A percentile compares a stretch with the other conserved stretches of the same genome.
Conservation (phyloP, 1,140 invertebrate genomes). For the Mizuhopecten yessoensis region DNA sequence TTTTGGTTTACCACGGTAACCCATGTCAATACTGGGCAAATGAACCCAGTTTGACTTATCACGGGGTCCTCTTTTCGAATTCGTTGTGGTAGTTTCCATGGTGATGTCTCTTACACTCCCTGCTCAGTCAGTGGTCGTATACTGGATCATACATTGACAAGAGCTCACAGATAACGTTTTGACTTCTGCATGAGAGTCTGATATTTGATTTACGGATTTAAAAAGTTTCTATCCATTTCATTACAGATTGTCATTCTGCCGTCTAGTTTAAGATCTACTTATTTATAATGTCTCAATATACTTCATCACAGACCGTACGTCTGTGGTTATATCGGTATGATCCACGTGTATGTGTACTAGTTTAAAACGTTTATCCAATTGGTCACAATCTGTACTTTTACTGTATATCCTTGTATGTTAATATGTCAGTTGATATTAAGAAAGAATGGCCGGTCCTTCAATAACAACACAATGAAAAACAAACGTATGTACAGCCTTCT, state of each 20-base stretch:
- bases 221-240: not conserved
- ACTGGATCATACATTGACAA: not conserved
- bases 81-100: not conserved
- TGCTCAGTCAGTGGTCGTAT: not conserved
- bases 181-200: not conserved
- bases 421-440: not conserved
- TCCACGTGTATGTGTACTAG: not conserved
- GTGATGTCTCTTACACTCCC: not conserved
- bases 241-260: too few species aligned
- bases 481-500: not conserved
- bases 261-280: too few species aligned
- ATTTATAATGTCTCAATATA: too few species aligned
- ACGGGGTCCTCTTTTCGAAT: not conserved
- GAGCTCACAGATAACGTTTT: not conserved
- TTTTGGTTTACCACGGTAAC: constrained; percentile 62
- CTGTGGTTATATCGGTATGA: not conserved
- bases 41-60: constrained; percentile 5
- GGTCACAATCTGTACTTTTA: too few species aligned
- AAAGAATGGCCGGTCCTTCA: not conserved
- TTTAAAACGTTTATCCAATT: not conserved
- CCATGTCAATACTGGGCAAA: not conserved
- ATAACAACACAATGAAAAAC: not conserved
- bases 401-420: too few species aligned
- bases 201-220: not conserved
- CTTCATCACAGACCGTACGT: not conserved